phyloP scores from a whole-genome alignment of 1,140 invertebrate species.

The Armadillidium nasatum region DNA sequence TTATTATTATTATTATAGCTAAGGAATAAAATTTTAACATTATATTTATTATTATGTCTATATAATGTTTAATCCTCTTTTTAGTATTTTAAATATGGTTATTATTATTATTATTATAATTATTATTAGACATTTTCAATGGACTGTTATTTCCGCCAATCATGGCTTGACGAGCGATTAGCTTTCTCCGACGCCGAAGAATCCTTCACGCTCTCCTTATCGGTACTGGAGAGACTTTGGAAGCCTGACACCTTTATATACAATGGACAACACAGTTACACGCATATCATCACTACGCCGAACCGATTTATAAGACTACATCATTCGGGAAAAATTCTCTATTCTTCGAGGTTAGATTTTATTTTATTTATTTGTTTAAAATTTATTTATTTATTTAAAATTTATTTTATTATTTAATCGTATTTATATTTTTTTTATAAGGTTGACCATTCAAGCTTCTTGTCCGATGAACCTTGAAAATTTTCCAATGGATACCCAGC shows the following conservation, averaged over 20 bases:
- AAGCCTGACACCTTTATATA: conserved; percentile 91
- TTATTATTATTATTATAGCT: too few relatives aligned
- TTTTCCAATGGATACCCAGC: conserved; percentile 93
- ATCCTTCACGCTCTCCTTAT: conserved; percentile 78
- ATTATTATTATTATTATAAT: too few relatives aligned
- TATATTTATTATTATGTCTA: too few relatives aligned
- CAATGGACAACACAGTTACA: conserved; percentile 84
- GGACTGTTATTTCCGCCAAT: conserved; percentile 92
- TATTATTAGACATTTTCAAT: conserved; percentile 80
- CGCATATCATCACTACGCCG: conserved; percentile 91
- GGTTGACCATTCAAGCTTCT: conserved; percentile 92
- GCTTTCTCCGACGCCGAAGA: conserved; percentile 66
- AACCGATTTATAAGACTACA: conserved; percentile 86
- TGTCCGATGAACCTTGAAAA: conserved; percentile 94
- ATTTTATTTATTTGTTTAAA: not conserved
- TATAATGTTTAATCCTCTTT: too few relatives aligned
- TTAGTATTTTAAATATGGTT: too few relatives aligned
- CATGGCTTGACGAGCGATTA: conserved; percentile 74
- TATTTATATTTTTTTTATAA: conserved; percentile 50
- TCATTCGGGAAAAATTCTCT: conserved; percentile 75
- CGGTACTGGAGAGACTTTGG: conserved; percentile 91
- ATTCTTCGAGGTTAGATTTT: not conserved
- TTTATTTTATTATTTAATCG: not conserved
- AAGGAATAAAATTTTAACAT: too few relatives aligned
- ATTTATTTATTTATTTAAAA: conserved; percentile 7